Conservation (phyloP, 2,888 invertebrate species). For the Chironomus tentans region DNA sequence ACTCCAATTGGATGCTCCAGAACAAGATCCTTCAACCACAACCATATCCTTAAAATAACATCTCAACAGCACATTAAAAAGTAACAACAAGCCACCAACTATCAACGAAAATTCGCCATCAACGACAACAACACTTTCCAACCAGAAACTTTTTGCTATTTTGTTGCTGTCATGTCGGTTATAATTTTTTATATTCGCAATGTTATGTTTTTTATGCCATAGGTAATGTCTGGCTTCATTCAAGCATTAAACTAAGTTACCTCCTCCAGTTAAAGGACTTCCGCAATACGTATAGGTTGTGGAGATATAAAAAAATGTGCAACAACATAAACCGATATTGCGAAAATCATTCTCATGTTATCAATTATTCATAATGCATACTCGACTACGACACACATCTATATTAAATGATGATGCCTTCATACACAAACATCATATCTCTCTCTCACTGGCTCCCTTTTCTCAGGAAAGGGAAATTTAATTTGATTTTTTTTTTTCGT, state of each 20-base stretch:
- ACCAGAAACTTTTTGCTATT: no score
- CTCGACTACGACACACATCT: conserved; percentile 1
- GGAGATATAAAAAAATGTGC: not conserved
- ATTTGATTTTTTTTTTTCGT: not conserved
- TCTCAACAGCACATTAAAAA: no score
- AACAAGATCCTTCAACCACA: no score
- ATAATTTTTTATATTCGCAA: no score
- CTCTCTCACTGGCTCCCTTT: not conserved
- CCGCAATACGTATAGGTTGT: not conserved
- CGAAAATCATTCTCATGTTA: conserved; percentile 1
- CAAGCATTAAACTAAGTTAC: conserved; percentile 10
- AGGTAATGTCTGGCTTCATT: conserved; percentile 9
- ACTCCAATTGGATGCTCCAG: no score
- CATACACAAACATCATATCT: not conserved
- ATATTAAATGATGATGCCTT: conserved; percentile 5
- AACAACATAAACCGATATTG: not conserved
- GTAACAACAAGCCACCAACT: no score
- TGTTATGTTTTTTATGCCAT: not conserved
- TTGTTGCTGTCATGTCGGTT: no score
- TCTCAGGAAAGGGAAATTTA: not conserved
- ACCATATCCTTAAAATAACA: no score
- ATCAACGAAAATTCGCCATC: no score
- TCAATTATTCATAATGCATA: conserved; percentile 12
- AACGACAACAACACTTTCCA: no score
- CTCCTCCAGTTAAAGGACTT: not conserved